These are phyloP conservation scores for Cordilura impudica DNA, from an alignment of 2,888 invertebrate species.

Conservation along the genomic window DNA sequence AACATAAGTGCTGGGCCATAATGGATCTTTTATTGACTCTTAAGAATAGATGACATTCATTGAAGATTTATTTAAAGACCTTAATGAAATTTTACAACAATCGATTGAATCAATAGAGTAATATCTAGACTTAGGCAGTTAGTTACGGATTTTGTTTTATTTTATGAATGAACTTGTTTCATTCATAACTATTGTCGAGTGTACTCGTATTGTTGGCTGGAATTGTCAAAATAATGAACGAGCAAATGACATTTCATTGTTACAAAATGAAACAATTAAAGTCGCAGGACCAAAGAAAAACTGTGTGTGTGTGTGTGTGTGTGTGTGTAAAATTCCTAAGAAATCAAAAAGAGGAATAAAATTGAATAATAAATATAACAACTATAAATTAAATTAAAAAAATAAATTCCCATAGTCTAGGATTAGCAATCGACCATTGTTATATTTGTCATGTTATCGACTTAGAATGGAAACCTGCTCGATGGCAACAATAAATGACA, in stretches of 20 bases:
- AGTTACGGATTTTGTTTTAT: constrained; percentile 33
- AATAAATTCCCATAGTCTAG: not conserved
- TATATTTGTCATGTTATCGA: too few relatives aligned
- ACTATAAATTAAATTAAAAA: not conserved
- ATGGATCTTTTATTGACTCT: not conserved
- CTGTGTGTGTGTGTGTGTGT: too few relatives aligned
- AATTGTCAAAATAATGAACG: constrained; percentile 41
- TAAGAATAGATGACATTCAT: not conserved
- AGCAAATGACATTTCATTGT: constrained; percentile 18
- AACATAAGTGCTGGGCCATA: constrained; percentile 10
- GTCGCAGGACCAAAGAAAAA: not conserved
- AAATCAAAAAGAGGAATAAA: constrained; percentile 39
- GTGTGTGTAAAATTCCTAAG: constrained; percentile 32
- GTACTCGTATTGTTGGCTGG: not conserved
- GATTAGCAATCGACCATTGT: too few relatives aligned
- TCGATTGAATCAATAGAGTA: not conserved
- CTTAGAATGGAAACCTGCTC: too few relatives aligned
- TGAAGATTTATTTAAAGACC: constrained; percentile 57
- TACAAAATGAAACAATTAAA: constrained; percentile 39
- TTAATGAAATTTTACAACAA: constrained; percentile 53
- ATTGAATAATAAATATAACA: not conserved
- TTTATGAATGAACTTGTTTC: constrained; percentile 48
- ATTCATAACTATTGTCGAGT: constrained; percentile 42
- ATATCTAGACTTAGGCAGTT: constrained; percentile 2
- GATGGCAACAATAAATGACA: not conserved